phyloP scores from a whole-genome alignment of 2,113 vertebrate species.

The Formicarius rufipectus region DNA sequence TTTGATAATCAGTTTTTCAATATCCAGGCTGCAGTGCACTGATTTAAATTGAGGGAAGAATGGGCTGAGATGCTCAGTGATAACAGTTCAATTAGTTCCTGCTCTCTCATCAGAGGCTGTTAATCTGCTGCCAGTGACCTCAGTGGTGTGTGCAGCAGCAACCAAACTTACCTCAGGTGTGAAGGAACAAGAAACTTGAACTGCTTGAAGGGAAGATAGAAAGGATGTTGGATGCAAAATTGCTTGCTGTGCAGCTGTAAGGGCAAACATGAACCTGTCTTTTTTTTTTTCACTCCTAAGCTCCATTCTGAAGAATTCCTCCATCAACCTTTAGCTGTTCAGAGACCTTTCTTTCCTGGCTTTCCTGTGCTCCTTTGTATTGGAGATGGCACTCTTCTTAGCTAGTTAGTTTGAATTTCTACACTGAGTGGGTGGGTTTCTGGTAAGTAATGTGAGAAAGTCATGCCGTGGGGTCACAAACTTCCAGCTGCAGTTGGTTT shows the following conservation, averaged over 20 bases:
- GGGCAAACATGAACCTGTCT: neutral
- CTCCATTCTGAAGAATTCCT: neutral
- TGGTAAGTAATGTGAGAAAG: neutral
- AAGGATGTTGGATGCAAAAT: neutral
- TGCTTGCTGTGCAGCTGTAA: neutral
- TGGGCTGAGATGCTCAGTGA: neutral
- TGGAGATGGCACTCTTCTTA: neutral
- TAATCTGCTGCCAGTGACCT: neutral
- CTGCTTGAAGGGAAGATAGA: neutral
- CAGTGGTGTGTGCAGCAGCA: neutral
- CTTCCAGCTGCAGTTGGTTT: neutral
- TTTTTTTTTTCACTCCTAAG: neutral
- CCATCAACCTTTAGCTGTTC: neutral
- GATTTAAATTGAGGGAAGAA: neutral
- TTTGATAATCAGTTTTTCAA: constrained; percentile 14
- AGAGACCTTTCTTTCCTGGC: neutral
- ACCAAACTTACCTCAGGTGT: neutral
- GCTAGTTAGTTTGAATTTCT: neutral
- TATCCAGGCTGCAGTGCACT: neutral
- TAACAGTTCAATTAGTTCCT: constrained; percentile 29
- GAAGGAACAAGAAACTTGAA: neutral
- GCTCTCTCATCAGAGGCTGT: neutral
- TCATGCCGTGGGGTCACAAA: neutral
- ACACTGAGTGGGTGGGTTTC: fast-evolving
- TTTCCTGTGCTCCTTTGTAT: neutral